Base-by-base conservation (phyloP, 2,888 invertebrate genomes). In the Congeria kusceri region DNA sequence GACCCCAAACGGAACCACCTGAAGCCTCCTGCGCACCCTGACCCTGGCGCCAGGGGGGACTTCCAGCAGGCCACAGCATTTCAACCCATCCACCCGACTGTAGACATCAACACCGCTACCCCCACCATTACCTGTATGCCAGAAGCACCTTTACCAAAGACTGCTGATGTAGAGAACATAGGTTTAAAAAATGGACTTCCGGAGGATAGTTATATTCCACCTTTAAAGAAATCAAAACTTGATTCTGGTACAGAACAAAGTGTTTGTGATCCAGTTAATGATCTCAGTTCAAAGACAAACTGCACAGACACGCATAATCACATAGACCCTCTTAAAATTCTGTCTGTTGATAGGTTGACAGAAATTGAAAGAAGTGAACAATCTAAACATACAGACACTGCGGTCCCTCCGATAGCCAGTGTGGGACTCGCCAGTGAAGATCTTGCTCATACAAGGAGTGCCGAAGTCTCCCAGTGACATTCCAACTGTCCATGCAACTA, bases 1-100 rank as follows among this genome's bases (percentile, higher is more conserved):
- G 94, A 94, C 81, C 94, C 93, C 4, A 94, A 94, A 84, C 88
- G 94, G 46, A 93, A 93, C 69, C 83, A 83, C 53, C 77, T 89
- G 25, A 88, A 87, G 78, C 88, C 88, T 49, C 84, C 84, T 20
- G 61, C 80, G 53, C 88, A 89, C 9, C 49, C 56, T 23, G 44
- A 49, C 3, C 57, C 46, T n/a, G 81, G 74, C 23, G 62, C 69
- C 29, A 58, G 63, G 18, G 53, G 53, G 13, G 25, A 53, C 25
- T 53, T 20, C 25, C n/a, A 25, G 25, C 9, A 23, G 53, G 23
- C 1, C 5, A 25, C 57, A 1, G 56, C 67, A 9, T 83, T 83
- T 53, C 77, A 80, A 29, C 80, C 83, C 29, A 78, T 82, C 49
- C 64, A 68, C 23, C 53, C 74, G 64, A 77, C 81, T 59, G 75